Conservation (phyloP, 2,888 invertebrate species). For the Clunio marinus region DNA sequence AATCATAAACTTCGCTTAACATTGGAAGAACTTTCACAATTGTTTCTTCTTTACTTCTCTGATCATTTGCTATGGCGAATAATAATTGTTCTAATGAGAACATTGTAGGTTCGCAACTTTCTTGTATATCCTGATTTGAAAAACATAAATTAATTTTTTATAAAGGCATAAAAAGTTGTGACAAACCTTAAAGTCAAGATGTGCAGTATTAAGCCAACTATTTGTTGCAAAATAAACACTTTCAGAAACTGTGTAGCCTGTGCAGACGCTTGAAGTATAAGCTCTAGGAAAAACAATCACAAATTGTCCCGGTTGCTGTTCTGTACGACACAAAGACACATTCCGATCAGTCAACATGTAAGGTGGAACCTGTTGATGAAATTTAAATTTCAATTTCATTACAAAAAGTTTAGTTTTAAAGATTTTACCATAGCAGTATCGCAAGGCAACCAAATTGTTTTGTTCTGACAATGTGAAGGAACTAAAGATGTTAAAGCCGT, state of each 20-base stretch:
- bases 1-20: slow-evolving; percentile 53
- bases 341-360: slow-evolving; percentile 67
- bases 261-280: slow-evolving; percentile 81
- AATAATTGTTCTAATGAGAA: slow-evolving; percentile 81
- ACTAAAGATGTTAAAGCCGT: slow-evolving; percentile 70
- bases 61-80: slow-evolving; percentile 67
- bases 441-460: slow-evolving; percentile 81
- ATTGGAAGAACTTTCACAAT: slow-evolving; percentile 63
- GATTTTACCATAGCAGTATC: slow-evolving; percentile 80
- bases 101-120: slow-evolving; percentile 84
- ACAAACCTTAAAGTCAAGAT: slow-evolving; percentile 71
- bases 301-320: slow-evolving; percentile 84
- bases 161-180: slow-evolving; percentile 41
- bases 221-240: slow-evolving; percentile 86
- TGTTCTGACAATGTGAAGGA: slow-evolving; percentile 77
- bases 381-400: neutral
- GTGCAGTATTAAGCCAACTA: slow-evolving; percentile 71
- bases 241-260: slow-evolving; percentile 85
- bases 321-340: slow-evolving; percentile 72
- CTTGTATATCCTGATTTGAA: slow-evolving; percentile 66
- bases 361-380: slow-evolving; percentile 68
- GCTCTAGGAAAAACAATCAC: slow-evolving; percentile 85
- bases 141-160: slow-evolving; percentile 24
- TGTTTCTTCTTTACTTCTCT: slow-evolving; percentile 59
- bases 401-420: neutral